These are phyloP conservation scores for Thalassarche chlororhynchos DNA, from an alignment of 2,113 vertebrate genomes.

Conservation along the genomic window DNA sequence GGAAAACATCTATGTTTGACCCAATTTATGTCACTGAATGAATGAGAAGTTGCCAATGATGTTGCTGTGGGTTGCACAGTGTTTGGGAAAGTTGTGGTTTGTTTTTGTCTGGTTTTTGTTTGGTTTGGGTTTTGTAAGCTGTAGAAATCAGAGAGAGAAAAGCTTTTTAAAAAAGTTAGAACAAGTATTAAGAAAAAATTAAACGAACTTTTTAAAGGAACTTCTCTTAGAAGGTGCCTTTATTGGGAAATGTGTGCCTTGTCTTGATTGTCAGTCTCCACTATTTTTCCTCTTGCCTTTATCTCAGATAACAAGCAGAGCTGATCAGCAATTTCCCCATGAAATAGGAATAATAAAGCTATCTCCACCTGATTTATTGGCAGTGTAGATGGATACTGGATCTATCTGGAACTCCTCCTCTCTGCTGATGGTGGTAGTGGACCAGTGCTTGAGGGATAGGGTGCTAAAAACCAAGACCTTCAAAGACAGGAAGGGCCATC, in stretches of 20 bases:
- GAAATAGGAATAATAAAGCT: conserved; percentile 33
- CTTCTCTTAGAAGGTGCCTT: background rate
- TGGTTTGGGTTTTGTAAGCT: background rate
- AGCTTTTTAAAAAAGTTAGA: background rate
- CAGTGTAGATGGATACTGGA: background rate
- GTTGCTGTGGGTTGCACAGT: background rate
- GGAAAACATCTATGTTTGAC: background rate
- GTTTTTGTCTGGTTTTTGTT: background rate
- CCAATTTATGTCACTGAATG: background rate
- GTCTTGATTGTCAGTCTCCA: background rate
- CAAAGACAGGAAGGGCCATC: background rate
- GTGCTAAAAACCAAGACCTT: background rate
- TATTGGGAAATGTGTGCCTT: background rate
- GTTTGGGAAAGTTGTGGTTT: background rate
- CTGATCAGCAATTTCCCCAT: conserved; percentile 8
- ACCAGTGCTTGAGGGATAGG: background rate
- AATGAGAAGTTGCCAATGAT: background rate
- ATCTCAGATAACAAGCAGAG: background rate
- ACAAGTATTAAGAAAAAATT: background rate
- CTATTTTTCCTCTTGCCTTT: background rate
- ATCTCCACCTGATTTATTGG: background rate
- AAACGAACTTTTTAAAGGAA: background rate
- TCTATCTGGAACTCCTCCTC: background rate
- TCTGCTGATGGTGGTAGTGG: background rate
- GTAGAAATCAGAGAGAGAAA: background rate